A percentile compares a stretch with the other conserved stretches of the same genome.
Evolutionary conservation across 2,113 vertebrate species (phyloP).

Genomic region (Aptenodytes forsteri): DNA sequence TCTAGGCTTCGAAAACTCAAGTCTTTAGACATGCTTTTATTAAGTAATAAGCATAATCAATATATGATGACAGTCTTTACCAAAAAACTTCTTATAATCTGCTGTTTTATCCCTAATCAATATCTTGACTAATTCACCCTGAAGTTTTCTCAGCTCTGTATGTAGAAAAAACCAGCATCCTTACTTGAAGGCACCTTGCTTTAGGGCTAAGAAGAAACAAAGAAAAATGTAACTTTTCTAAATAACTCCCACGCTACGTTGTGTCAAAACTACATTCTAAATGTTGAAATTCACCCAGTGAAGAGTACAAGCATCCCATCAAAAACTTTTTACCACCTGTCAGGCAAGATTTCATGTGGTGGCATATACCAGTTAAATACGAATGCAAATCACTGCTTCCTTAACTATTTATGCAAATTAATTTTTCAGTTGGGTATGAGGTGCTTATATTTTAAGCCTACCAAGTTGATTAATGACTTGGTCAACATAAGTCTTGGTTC

Average conservation of each 20-base stretch:
- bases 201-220: neutral
- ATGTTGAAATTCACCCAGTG: neutral
- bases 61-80: neutral
- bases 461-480: neutral
- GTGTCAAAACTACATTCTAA: neutral
- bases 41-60: neutral
- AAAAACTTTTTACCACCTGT: neutral
- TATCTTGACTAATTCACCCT: neutral
- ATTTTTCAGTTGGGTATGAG: neutral
- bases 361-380: neutral
- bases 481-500: neutral
- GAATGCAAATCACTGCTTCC: neutral
- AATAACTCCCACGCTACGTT: accelerated
- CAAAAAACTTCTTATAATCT: neutral
- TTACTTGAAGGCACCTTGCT: neutral
- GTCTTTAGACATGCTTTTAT: neutral
- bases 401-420: neutral
- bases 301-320: neutral
- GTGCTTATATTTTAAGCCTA: neutral
- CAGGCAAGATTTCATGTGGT: neutral
- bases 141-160: neutral
- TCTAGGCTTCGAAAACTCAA: neutral
- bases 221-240: neutral
- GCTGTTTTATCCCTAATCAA: neutral
- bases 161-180: neutral